Conservation (phyloP, 2,113 vertebrate genomes). For the Prietella phreatophila region DNA sequence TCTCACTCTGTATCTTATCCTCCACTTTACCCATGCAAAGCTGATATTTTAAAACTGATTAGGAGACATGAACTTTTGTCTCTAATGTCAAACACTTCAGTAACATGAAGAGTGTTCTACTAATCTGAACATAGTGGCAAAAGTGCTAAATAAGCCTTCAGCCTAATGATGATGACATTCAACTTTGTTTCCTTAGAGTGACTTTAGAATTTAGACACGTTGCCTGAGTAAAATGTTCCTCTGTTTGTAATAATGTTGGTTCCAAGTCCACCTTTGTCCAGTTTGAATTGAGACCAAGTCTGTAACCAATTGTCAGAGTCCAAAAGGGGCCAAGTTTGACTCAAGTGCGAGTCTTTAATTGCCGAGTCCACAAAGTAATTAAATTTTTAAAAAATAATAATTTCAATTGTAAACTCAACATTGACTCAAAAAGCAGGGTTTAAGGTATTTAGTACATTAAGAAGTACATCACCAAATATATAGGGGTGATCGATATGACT, state of each 20-base stretch:
- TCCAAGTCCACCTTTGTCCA: too few species aligned
- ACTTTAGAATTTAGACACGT: conserved; percentile 31
- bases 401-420: too few species aligned
- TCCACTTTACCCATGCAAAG: background rate
- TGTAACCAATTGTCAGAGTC: too few species aligned
- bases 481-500: too few species aligned
- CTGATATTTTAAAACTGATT: conserved; percentile 29
- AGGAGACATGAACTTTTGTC: background rate
- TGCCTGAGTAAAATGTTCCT: conserved; percentile 43
- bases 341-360: too few species aligned
- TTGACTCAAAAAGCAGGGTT: too few species aligned
- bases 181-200: background rate
- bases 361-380: too few species aligned
- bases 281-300: too few species aligned
- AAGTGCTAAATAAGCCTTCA: conserved; percentile 1
- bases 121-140: background rate
- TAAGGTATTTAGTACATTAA: too few species aligned
- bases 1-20: background rate
- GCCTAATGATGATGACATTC: background rate
- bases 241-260: conserved; percentile 43
- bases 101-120: background rate
- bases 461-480: too few species aligned
- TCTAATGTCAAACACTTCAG: conserved; percentile 10
- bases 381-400: too few species aligned
- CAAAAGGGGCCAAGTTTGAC: too few species aligned